A percentile compares a stretch with the other conserved stretches of the same genome.
phyloP scores from a whole-genome alignment of 2,888 invertebrate species.

The Tenthredo scrophulariae region DNA sequence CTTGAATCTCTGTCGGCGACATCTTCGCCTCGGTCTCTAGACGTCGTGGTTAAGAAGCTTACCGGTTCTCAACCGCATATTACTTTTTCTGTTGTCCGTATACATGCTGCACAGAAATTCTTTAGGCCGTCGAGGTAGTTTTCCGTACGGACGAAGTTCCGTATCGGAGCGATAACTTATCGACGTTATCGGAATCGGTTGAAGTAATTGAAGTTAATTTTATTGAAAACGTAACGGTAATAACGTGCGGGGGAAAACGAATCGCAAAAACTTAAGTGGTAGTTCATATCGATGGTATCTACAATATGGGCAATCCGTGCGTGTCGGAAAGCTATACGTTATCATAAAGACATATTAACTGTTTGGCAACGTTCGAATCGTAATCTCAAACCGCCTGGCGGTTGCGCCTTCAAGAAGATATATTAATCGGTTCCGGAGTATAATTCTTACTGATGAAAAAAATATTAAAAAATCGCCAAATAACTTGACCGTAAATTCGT shows the following conservation, averaged over 20 bases:
- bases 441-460: not conserved
- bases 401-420: slow-evolving; percentile 18
- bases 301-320: not conserved
- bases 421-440: slow-evolving; percentile 29
- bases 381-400: slow-evolving; percentile 43
- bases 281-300: not conserved
- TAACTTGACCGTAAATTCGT: not conserved
- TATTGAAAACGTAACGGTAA: slow-evolving; percentile 18
- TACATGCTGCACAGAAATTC: slow-evolving; percentile 34
- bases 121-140: not conserved
- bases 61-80: slow-evolving; percentile 61
- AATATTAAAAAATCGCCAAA: not conserved
- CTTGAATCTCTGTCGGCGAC: slow-evolving; percentile 66
- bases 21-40: slow-evolving; percentile 56
- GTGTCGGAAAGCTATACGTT: slow-evolving; percentile 8
- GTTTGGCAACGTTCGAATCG: slow-evolving; percentile 55
- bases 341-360: slow-evolving; percentile 20
- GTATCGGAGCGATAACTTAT: not conserved
- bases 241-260: not conserved
- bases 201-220: not conserved
- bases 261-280: not conserved
- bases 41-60: slow-evolving; percentile 31
- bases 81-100: slow-evolving; percentile 59
- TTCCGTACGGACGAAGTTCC: not conserved
- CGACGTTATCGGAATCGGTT: not conserved